phyloP scores from a whole-genome alignment of 2,113 vertebrate genomes.

The Gallinago jamesoni region DNA sequence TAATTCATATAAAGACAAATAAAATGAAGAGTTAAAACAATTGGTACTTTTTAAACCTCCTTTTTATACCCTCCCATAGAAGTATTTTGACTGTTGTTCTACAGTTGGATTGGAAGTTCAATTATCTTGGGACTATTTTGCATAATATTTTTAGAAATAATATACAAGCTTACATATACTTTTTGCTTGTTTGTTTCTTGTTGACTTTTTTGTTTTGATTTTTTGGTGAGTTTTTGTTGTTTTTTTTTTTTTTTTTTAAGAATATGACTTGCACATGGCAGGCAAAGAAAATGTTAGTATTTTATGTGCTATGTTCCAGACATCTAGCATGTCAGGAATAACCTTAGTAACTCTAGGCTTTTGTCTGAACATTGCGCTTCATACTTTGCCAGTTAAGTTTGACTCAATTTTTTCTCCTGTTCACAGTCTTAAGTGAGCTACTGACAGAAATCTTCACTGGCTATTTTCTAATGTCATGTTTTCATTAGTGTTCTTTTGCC shows the following conservation, averaged over 20 bases:
- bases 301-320: background rate
- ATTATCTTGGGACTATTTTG: background rate
- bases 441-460: background rate
- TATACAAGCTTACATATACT: background rate
- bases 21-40: background rate
- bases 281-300: background rate
- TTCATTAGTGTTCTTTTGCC: conserved; percentile 18
- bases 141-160: background rate
- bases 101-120: background rate
- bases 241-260: background rate
- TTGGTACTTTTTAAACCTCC: background rate
- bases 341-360: background rate
- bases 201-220: background rate
- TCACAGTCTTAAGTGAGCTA: background rate
- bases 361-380: background rate
- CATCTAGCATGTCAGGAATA: background rate
- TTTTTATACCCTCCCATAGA: background rate
- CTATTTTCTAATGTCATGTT: conserved; percentile 13
- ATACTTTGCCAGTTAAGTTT: background rate
- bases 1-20: background rate
- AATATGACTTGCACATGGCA: background rate
- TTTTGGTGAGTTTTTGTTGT: background rate
- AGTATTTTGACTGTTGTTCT: background rate
- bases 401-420: conserved; percentile 25
- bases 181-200: background rate